Conservation (phyloP, 2,113 vertebrate species). For the Caranx melampygus region DNA sequence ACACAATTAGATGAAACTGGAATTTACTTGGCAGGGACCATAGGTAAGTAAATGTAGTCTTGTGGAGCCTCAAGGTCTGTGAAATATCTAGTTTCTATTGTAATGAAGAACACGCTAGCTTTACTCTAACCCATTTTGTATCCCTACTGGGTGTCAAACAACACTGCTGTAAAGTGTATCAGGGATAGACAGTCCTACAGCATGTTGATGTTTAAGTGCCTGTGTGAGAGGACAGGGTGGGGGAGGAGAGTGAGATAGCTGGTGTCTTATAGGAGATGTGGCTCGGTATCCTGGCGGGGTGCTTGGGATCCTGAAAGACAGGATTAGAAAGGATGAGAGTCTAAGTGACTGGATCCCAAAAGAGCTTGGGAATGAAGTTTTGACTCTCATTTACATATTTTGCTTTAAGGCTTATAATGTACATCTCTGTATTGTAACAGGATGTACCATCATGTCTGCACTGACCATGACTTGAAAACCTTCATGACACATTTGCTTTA, state of each 20-base stretch:
- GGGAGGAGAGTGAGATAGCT: conserved; percentile 3
- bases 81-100: background rate
- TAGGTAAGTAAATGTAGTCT: background rate
- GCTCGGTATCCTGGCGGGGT: conserved; percentile 43
- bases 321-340: conserved; percentile 66
- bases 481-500: background rate
- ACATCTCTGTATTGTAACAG: background rate
- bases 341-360: conserved; percentile 30
- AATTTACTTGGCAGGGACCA: too few relatives aligned
- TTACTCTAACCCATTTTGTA: background rate
- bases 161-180: background rate
- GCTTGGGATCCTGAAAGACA: conserved; percentile 49
- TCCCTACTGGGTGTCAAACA: background rate
- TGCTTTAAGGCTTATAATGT: background rate
- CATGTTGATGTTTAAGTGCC: background rate
- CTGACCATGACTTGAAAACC: background rate
- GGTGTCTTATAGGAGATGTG: conserved; percentile 21
- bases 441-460: background rate
- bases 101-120: background rate
- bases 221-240: conserved; percentile 6
- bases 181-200: background rate
- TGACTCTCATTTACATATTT: conserved; percentile 12
- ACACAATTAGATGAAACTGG: too few relatives aligned
- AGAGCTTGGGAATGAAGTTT: conserved; percentile 50
- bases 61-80: background rate